phyloP scores from a whole-genome alignment of 2,797 vertebrate genomes.

The Melanotaenia parkinsoni region DNA sequence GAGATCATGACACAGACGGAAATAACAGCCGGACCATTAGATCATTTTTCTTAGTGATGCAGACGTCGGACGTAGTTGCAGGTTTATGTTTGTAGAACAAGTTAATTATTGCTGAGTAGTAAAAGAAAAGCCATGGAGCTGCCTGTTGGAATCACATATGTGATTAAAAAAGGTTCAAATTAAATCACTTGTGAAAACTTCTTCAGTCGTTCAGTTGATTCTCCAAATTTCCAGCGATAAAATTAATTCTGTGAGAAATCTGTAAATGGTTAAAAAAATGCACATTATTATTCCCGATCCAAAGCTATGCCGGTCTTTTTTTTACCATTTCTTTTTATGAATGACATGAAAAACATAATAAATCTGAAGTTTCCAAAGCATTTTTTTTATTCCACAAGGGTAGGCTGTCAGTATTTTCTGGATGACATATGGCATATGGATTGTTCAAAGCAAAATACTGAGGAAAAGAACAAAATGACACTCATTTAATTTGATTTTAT shows the following conservation, averaged over 20 bases:
- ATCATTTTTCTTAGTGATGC: conserved; percentile 28
- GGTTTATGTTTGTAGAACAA: background rate
- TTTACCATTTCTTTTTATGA: no score
- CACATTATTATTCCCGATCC: no score
- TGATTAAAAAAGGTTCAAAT: no score
- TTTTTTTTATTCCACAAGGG: background rate
- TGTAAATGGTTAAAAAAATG: no score
- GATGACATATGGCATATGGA: background rate
- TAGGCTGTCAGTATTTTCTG: background rate
- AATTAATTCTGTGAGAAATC: no score
- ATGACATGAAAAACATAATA: no score
- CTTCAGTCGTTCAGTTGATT: background rate
- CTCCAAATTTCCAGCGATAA: no score
- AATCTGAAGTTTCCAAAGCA: no score
- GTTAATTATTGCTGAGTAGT: background rate
- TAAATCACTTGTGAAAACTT: background rate
- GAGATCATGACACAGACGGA: conserved; percentile 66
- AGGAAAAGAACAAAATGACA: no score
- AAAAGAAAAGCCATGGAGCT: background rate
- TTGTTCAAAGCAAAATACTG: no score
- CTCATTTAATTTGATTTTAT: background rate
- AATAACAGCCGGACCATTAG: conserved; percentile 54
- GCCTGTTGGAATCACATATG: background rate
- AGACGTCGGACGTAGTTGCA: conserved; percentile 19
- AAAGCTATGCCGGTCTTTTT: no score